phyloP scores from a whole-genome alignment of 1,140 invertebrate species.

The Bombus vancouverensis region DNA sequence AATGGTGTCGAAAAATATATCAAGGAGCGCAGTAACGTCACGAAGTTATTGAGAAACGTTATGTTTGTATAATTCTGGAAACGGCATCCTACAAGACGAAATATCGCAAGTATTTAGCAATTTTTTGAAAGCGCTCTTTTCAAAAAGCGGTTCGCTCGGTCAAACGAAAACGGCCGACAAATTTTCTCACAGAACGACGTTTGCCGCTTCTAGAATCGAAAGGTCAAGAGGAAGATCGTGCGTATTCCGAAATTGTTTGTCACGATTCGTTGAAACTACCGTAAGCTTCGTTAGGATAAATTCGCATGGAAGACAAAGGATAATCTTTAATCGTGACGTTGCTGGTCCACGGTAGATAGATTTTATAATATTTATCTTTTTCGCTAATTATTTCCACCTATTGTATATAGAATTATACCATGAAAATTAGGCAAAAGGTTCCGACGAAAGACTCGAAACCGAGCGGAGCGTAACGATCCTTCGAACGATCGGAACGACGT shows the following conservation, averaged over 20 bases:
- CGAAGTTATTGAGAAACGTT: conserved; percentile 19
- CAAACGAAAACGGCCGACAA: neutral
- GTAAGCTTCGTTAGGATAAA: conserved; percentile 35
- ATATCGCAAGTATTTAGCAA: neutral
- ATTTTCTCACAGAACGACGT: neutral
- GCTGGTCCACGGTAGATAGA: conserved; percentile 30
- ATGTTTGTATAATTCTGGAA: neutral
- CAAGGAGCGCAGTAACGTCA: conserved; percentile 45
- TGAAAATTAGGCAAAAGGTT: conserved; percentile 59
- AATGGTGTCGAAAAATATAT: conserved; percentile 65
- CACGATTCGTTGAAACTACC: conserved; percentile 30
- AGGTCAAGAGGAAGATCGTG: neutral
- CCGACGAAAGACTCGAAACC: conserved; percentile 48
- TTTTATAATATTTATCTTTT: conserved; percentile 13
- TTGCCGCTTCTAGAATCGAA: conserved; percentile 17
- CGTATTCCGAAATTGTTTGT: neutral
- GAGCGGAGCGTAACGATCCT: neutral
- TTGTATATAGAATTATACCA: conserved; percentile 49
- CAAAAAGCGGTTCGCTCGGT: neutral
- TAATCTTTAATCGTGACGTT: conserved; percentile 35
- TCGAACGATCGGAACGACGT: conserved; percentile 31
- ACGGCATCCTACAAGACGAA: neutral
- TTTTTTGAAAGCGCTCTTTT: neutral
- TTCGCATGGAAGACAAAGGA: conserved; percentile 54
- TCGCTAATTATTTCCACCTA: conserved; percentile 29